Percentiles rank a stretch among this genome's conserved stretches.
Evolutionary conservation across 2,797 vertebrate species (phyloP).

Genomic region (Liasis olivaceus): DNA sequence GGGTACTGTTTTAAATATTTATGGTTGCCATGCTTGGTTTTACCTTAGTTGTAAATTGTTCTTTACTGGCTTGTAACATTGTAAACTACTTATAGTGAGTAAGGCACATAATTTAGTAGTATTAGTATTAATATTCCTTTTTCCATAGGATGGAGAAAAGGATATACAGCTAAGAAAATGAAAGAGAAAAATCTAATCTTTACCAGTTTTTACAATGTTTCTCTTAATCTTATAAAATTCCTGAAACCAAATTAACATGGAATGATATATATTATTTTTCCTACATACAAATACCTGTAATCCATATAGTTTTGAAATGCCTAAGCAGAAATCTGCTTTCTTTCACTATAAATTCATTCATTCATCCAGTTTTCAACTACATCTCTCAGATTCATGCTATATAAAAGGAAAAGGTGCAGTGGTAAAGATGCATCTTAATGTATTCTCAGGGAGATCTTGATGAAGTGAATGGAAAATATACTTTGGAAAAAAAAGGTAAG

Average conservation of each 20-base stretch:
- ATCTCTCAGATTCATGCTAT: constrained; percentile 56
- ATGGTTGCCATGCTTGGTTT: no score
- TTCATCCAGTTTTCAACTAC: constrained; percentile 40
- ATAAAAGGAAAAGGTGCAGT: constrained; percentile 60
- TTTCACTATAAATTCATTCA: constrained; percentile 32
- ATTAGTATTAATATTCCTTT: no score
- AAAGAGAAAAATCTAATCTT: no score
- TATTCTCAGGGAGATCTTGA: constrained; percentile 39
- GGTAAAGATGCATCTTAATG: constrained; percentile 55
- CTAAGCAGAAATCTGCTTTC: constrained; percentile 51
- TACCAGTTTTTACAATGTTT: background rate
- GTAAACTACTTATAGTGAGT: no score
- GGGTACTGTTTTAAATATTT: no score
- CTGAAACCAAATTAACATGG: background rate
- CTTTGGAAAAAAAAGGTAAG: constrained; percentile 30
- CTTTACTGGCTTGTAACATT: no score
- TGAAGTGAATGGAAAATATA: constrained; percentile 41
- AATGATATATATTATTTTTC: background rate
- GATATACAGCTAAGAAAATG: no score
- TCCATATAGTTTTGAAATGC: no score
- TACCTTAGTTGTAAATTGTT: no score
- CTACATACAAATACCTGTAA: constrained; percentile 20
- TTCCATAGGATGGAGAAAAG: no score
- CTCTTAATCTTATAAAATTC: background rate
- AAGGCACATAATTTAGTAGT: no score